Evolutionary conservation across 2,888 invertebrate species (phyloP).

Genomic region (Halocaridina rubra): DNA sequence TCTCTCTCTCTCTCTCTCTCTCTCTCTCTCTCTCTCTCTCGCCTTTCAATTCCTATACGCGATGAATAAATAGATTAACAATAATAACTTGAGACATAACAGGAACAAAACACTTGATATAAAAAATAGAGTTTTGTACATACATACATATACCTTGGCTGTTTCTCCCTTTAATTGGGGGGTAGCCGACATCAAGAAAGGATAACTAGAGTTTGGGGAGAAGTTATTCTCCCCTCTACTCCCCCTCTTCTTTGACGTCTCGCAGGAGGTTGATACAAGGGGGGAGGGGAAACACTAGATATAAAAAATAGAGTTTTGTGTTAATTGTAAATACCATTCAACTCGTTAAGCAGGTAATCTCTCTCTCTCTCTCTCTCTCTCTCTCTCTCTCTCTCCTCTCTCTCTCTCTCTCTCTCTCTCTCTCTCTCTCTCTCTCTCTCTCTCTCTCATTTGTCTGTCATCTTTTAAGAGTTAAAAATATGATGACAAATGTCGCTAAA

Average conservation of each 20-base stretch:
- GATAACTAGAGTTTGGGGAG: too few relatives aligned
- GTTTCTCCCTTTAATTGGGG: too few relatives aligned
- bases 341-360: too few relatives aligned
- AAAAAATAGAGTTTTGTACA: background rate
- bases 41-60: background rate
- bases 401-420: background rate
- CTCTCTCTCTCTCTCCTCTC: background rate
- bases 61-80: background rate
- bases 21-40: background rate
- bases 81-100: too few relatives aligned
- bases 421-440: background rate
- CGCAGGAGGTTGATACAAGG: too few relatives aligned
- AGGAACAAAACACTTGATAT: background rate
- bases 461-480: background rate
- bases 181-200: too few relatives aligned
- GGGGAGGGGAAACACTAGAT: too few relatives aligned
- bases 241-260: too few relatives aligned
- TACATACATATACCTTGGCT: background rate
- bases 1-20: background rate
- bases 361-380: background rate
- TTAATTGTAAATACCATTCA: too few relatives aligned
- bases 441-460: slow-evolving; percentile 64
- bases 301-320: too few relatives aligned
- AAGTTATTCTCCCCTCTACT: too few relatives aligned
- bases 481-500: too few relatives aligned